Evolutionary conservation across 2,888 invertebrate species (phyloP).

Genomic region (Brachypalpus laphriformis): DNA sequence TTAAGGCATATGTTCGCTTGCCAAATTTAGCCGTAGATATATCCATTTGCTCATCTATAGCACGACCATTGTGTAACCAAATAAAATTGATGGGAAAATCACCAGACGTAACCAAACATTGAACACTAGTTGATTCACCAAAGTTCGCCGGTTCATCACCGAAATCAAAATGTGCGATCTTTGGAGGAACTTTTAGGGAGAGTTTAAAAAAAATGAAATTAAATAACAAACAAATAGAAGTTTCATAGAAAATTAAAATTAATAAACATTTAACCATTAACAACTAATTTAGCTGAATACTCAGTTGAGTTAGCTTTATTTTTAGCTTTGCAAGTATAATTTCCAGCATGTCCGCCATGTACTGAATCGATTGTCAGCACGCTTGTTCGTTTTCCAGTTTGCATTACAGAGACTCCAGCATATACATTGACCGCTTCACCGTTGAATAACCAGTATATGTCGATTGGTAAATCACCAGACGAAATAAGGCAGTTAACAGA

Average conservation of each 20-base stretch:
- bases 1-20: constrained; percentile 85
- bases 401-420: constrained; percentile 78
- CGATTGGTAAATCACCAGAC: constrained; percentile 88
- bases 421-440: constrained; percentile 79
- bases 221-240: constrained; percentile 29
- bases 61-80: constrained; percentile 85
- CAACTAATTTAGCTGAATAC: constrained; percentile 82
- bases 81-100: constrained; percentile 86
- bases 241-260: constrained; percentile 79
- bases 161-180: constrained; percentile 87
- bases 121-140: constrained; percentile 84
- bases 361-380: constrained; percentile 87
- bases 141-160: constrained; percentile 86
- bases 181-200: constrained; percentile 85
- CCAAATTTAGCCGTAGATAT: constrained; percentile 82
- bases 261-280: constrained; percentile 79
- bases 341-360: constrained; percentile 86
- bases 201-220: too few relatives aligned
- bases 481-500: constrained; percentile 88
- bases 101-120: constrained; percentile 84
- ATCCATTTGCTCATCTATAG: constrained; percentile 82
- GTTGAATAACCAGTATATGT: constrained; percentile 86
- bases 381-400: constrained; percentile 84
- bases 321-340: constrained; percentile 86
- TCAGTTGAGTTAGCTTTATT: constrained; percentile 85